Evolutionary conservation across 2,888 invertebrate genomes (phyloP).

Genomic region (Tipula vernalis): DNA sequence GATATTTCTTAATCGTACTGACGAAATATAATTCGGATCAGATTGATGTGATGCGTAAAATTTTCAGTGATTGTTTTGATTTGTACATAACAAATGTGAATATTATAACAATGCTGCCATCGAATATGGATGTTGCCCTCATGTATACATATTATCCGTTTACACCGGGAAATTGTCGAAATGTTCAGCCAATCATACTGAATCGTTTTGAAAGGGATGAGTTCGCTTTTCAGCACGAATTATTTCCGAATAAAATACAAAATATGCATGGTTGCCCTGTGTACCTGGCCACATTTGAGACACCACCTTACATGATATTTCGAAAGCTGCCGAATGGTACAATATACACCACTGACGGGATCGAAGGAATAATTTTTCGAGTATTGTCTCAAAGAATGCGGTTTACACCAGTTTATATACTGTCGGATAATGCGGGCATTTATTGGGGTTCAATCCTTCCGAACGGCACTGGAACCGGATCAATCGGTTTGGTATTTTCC

Average conservation of each 20-base stretch:
- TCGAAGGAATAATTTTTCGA: conserved; percentile 26
- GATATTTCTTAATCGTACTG: conserved; percentile 4
- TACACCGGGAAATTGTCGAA: not conserved
- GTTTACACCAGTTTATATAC: conserved; percentile 22
- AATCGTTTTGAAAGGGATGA: not conserved
- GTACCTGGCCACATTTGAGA: conserved; percentile 10
- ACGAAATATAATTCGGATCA: not conserved
- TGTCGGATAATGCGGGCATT: conserved; percentile 16
- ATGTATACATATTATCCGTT: conserved; percentile 10
- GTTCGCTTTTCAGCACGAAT: not conserved
- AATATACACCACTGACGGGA: conserved; percentile 20
- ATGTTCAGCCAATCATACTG: not conserved
- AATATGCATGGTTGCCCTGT: conserved; percentile 13
- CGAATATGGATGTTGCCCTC: not conserved
- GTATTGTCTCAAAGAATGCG: conserved; percentile 20
- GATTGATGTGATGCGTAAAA: not conserved
- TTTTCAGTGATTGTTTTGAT: not conserved
- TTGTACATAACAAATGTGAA: conserved; percentile 9
- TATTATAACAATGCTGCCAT: not conserved
- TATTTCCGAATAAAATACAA: conserved; percentile 10
- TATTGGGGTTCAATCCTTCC: conserved; percentile 17
- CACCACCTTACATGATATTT: conserved; percentile 13
- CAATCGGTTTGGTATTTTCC: conserved; percentile 21
- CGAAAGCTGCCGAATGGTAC: not conserved
- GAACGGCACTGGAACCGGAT: conserved; percentile 19